Percentiles rank a stretch among this genome's conserved stretches.
Evolutionary conservation across 1,140 invertebrate genomes (phyloP).

Genomic region (Neuroterus valhalla): DNA sequence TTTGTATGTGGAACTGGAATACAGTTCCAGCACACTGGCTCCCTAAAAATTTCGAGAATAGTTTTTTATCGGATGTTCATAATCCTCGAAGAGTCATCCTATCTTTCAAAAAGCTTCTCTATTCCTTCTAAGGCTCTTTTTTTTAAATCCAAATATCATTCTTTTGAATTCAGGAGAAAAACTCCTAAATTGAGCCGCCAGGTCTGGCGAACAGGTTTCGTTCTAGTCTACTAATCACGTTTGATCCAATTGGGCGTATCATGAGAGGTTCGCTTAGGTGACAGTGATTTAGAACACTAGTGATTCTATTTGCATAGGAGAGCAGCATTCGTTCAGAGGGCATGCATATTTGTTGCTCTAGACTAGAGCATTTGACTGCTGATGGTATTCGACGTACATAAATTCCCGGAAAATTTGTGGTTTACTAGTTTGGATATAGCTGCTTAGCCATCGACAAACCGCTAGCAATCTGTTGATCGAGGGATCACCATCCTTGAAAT

Average conservation of each 20-base stretch:
- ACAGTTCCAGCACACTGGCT: no score
- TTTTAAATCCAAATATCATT: no score
- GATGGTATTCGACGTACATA: not conserved
- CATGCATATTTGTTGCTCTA: conserved; percentile 15
- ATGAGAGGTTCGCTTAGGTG: conserved; percentile 18
- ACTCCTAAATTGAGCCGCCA: not conserved
- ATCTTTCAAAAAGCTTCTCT: no score
- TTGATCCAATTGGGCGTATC: conserved; percentile 29
- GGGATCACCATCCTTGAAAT: not conserved
- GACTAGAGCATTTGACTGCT: conserved; percentile 12
- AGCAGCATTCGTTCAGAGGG: conserved; percentile 6
- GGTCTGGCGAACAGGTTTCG: conserved; percentile 28
- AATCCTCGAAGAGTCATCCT: no score
- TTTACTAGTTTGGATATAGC: not conserved
- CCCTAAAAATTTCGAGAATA: no score
- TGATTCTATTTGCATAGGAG: conserved; percentile 28
- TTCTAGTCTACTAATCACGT: conserved; percentile 30
- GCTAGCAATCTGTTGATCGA: no score
- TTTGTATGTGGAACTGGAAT: no score
- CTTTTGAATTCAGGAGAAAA: conserved; percentile 11
- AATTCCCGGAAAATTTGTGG: not conserved
- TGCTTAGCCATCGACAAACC: not conserved
- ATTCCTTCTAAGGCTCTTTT: no score
- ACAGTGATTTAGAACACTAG: conserved; percentile 25
- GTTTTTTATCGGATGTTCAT: no score